A percentile compares a stretch with the other conserved stretches of the same genome.
phyloP scores from a whole-genome alignment of 2,113 vertebrate genomes.

The Casuarius casuarius region DNA sequence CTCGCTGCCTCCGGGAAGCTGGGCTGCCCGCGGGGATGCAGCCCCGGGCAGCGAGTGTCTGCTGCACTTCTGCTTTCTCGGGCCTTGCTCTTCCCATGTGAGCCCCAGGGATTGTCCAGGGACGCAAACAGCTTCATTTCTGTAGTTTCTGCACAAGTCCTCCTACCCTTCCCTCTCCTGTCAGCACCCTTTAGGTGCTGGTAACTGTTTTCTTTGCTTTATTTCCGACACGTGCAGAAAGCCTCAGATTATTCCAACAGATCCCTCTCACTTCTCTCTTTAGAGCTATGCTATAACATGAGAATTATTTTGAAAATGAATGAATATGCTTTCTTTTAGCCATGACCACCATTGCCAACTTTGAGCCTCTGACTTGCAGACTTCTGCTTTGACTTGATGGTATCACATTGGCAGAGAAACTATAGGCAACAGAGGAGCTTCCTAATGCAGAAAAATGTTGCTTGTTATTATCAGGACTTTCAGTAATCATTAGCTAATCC shows the following conservation, averaged over 20 bases:
- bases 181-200: background rate
- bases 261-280: background rate
- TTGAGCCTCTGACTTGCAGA: background rate
- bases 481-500: background rate
- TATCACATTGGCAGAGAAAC: background rate
- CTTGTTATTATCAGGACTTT: background rate
- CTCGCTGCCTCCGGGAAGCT: background rate
- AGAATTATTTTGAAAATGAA: background rate
- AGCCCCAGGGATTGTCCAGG: background rate
- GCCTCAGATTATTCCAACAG: background rate
- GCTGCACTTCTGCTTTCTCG: background rate
- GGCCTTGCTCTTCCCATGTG: background rate
- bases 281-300: background rate
- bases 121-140: background rate
- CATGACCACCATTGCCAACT: background rate
- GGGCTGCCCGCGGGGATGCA: background rate
- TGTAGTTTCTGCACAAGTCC: background rate
- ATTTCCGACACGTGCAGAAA: background rate
- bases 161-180: rapidly evolving
- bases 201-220: background rate
- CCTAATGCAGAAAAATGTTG: background rate
- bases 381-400: background rate
- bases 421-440: background rate
- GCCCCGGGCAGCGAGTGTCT: background rate
- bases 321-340: background rate